Evolutionary conservation across 2,797 vertebrate species (phyloP), one percentile per base, ranked within the genome.

Genomic region (Serranus cabrilla): DNA sequence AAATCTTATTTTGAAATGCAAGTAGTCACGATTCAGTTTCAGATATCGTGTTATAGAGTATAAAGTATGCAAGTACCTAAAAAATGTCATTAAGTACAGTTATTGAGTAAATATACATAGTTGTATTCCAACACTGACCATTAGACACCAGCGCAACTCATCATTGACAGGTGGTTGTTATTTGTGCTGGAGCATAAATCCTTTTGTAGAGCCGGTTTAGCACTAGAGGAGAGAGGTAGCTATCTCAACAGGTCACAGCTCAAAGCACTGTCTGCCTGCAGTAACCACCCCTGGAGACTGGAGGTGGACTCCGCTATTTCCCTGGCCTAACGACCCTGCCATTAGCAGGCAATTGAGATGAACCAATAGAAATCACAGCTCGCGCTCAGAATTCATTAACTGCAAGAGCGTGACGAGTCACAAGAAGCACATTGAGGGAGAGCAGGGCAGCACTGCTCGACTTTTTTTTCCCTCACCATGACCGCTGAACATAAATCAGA

Each of bases 351-450:
- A 90, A 92, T 93, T 91, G 91, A 92, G 90, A 93, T 80, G 89
- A 91, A 92, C 91, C 91, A 94, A 93, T 94, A 93, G 93, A 94
- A 96, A 93, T 92, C 88, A 89, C 88, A 79, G 91, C 87, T 86
- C 87, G 54, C 85, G 81, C 91, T 93, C 87, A 88, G 93, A 93
- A 94, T 94, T 93, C 91, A 94, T 95, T 94, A 95, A 91, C 85
- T 69, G 85, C 83, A 69, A 70, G 89, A 91, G 89, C 78, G 87
- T 91, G 92, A 92, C 83, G 65, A 92, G 91, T 88, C 86, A 88
- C 88, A 82, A 87, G 86, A 91, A 91, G 92, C 89, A 89, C 90
- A 87, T 9, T 52, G 85, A 92, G 85, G 84, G 71, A 78, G 81
- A 88, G 83, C 76, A 56, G 83, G 59, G 80, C 74, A 76, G 81